Base-by-base conservation (phyloP, 2,113 vertebrate genomes). In the Sardina pilchardus region DNA sequence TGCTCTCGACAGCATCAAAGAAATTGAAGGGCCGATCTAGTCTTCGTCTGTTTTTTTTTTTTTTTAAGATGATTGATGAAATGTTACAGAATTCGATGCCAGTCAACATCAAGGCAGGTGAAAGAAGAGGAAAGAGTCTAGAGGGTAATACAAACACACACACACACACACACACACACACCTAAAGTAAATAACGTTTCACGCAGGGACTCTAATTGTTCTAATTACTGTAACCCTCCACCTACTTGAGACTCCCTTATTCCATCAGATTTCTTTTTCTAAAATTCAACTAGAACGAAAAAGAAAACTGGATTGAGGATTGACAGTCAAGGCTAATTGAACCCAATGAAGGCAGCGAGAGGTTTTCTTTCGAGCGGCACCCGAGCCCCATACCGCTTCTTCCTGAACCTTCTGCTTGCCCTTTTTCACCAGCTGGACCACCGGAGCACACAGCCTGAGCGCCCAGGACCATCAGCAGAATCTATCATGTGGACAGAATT, bases 401-500 rank as follows among this genome's bases (percentile, higher is more conserved):
- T 94, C 86, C 90, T 90, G 85, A 89, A 92, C 90, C 88, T 89
- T 87, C 85, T 88, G 42, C 43, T 12, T 71, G 63, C 63, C 24
- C 86, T 24, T 30, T 81, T 30, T 42, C 36, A 84, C n/a, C 43
- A 30, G 45, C 44, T 81, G 39, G 42, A 8, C 39, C 44, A 26
- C 3, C 26, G 30, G 34, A 34, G 43, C 53, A 47, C 42, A 59
- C 75, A 84, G 6, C 53, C 89, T 84, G 90, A n/a, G 88, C 88
- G 91, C 91, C 89, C 86, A 92, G 89, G 85, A 91, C 91, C 92
- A 93, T 93, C 91, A 86, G 92, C 89, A 91, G 93, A 94, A 95
- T 96, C 94, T 93, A 91, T 95, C 94, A 94, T 95, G 88, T 92
- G 86, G 94, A 95, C 95, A 95, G 94, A 92, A 95, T 92, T 94